phyloP scores from a whole-genome alignment of 2,113 vertebrate genomes.

The Damaliscus lunatus region DNA sequence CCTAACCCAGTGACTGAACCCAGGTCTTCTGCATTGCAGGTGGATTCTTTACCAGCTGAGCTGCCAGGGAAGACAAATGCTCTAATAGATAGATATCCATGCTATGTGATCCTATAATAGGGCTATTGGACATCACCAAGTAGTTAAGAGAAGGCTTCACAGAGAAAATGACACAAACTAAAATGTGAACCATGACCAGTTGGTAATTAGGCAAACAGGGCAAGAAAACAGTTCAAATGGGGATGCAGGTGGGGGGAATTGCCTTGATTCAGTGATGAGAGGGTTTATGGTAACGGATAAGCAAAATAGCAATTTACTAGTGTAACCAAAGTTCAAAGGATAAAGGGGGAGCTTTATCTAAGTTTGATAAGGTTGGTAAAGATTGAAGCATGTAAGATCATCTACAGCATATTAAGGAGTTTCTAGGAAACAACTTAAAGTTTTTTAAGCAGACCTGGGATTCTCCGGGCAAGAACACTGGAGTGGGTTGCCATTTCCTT shows the following conservation, averaged over 20 bases:
- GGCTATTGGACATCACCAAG: neutral
- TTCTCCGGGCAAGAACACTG: too few species aligned
- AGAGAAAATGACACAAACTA: neutral
- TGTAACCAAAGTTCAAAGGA: neutral
- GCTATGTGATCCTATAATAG: neutral
- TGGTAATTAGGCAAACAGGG: neutral
- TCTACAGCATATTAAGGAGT: neutral
- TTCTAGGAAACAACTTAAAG: neutral
- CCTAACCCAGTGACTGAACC: neutral
- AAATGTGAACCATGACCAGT: neutral
- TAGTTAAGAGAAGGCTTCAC: neutral
- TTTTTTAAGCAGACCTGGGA: neutral
- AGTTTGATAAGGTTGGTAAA: neutral
- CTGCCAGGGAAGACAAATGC: neutral
- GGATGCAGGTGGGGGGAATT: rapidly evolving
- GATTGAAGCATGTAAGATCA: neutral
- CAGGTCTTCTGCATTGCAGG: neutral
- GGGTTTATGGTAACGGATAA: neutral
- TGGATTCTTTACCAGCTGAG: neutral
- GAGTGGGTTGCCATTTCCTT: too few species aligned
- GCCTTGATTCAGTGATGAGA: neutral
- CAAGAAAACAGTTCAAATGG: neutral
- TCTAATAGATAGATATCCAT: neutral
- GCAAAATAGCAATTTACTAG: neutral
- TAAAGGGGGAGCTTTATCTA: neutral